phyloP scores from a whole-genome alignment of 2,113 vertebrate species.

The Megaceryle torquata region DNA sequence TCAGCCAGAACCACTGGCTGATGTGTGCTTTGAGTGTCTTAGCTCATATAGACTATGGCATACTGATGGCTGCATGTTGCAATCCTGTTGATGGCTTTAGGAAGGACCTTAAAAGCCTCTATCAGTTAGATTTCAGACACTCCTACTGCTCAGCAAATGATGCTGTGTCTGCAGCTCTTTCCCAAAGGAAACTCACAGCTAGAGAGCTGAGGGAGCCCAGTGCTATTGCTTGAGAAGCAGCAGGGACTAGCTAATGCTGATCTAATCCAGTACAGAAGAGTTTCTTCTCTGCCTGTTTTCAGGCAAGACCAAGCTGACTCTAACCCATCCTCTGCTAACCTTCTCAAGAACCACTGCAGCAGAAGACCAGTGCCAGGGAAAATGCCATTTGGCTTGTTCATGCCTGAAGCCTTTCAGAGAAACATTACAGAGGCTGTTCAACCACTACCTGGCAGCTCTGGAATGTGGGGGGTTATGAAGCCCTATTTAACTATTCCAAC shows the following conservation, averaged over 20 bases:
- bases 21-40: background rate
- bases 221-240: background rate
- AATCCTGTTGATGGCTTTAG: background rate
- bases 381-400: background rate
- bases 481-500: background rate
- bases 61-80: accelerated
- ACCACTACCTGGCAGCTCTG: background rate
- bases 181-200: background rate
- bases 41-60: background rate
- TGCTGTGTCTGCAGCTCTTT: background rate
- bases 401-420: background rate
- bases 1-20: background rate
- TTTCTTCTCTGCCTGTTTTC: background rate
- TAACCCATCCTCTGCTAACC: background rate
- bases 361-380: background rate
- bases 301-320: background rate
- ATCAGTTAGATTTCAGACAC: background rate
- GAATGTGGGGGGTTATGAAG: background rate
- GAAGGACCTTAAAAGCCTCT: background rate
- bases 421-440: background rate
- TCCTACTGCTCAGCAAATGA: background rate
- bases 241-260: background rate
- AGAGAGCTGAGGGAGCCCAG: background rate
- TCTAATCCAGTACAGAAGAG: background rate
- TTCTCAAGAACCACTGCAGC: background rate